phyloP scores from a whole-genome alignment of 2,888 invertebrate species.

The Sturmia bella region DNA sequence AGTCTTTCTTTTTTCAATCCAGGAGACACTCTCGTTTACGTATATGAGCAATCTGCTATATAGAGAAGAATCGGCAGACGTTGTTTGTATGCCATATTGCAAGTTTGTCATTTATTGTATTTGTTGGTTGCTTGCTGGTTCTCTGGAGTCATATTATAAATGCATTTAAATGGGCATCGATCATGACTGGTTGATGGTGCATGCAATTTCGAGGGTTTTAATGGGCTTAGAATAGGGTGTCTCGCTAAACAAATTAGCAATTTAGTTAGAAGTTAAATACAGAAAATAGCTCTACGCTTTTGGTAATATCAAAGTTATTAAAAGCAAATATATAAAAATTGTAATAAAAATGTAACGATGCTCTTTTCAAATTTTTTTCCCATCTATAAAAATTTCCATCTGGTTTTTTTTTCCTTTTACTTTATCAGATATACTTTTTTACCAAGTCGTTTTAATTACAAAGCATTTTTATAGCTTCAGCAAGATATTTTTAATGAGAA shows the following conservation, averaged over 20 bases:
- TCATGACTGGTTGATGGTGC: conserved; percentile 67
- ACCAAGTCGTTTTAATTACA: too few species aligned
- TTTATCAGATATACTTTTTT: too few species aligned
- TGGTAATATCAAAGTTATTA: too few species aligned
- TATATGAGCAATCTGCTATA: not conserved
- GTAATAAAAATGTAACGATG: too few species aligned
- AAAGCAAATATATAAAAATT: not conserved
- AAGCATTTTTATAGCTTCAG: too few species aligned
- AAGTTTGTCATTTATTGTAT: conserved; percentile 71
- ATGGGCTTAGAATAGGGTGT: not conserved
- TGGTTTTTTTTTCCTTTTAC: too few species aligned
- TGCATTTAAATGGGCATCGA: conserved; percentile 72
- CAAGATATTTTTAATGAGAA: too few species aligned
- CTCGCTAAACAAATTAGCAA: not conserved
- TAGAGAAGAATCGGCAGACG: not conserved
- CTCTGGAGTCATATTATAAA: conserved; percentile 73
- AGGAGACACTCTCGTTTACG: not conserved
- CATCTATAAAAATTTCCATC: too few species aligned
- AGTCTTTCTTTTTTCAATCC: not conserved
- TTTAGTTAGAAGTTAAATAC: too few species aligned
- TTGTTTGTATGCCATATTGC: conserved; percentile 65
- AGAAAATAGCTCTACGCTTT: too few species aligned
- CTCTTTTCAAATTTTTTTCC: too few species aligned
- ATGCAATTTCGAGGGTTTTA: conserved; percentile 18
- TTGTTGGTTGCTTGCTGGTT: conserved; percentile 43